Percentiles rank a stretch among this genome's conserved stretches.
Conservation (phyloP, 1,140 invertebrate species). For the Neuroterus valhalla region DNA sequence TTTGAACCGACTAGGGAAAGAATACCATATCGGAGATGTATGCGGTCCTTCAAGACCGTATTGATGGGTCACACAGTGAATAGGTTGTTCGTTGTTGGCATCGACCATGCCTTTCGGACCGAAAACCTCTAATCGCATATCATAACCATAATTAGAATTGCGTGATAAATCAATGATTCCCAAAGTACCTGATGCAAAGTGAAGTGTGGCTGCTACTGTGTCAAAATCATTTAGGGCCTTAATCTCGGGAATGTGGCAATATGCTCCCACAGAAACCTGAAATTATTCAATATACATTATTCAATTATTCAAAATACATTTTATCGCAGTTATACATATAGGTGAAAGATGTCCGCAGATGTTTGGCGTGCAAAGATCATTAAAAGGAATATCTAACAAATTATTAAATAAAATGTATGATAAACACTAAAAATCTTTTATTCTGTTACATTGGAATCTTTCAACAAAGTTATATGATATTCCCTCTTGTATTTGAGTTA, state of each 20-base stretch:
- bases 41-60: conserved; percentile 69
- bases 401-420: too few species aligned
- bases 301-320: neutral
- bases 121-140: conserved; percentile 82
- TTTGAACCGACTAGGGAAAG: conserved; percentile 79
- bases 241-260: conserved; percentile 73
- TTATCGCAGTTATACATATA: too few species aligned
- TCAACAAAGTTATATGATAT: too few species aligned
- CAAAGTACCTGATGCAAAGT: conserved; percentile 80
- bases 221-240: conserved; percentile 79
- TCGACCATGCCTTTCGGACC: conserved; percentile 78
- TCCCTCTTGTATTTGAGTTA: too few species aligned
- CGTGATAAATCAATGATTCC: conserved; percentile 81
- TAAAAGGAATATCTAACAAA: too few species aligned
- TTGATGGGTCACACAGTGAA: conserved; percentile 70
- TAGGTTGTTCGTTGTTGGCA: conserved; percentile 77
- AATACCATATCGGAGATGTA: conserved; percentile 78
- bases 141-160: conserved; percentile 80
- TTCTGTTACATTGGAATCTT: too few species aligned
- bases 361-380: too few species aligned
- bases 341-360: too few species aligned
- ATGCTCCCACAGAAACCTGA: conserved; percentile 75
- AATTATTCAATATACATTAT: neutral
- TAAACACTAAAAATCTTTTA: too few species aligned
- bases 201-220: conserved; percentile 78